phyloP scores from a whole-genome alignment of 2,888 invertebrate species.

The Lithophane semibrunnea region DNA sequence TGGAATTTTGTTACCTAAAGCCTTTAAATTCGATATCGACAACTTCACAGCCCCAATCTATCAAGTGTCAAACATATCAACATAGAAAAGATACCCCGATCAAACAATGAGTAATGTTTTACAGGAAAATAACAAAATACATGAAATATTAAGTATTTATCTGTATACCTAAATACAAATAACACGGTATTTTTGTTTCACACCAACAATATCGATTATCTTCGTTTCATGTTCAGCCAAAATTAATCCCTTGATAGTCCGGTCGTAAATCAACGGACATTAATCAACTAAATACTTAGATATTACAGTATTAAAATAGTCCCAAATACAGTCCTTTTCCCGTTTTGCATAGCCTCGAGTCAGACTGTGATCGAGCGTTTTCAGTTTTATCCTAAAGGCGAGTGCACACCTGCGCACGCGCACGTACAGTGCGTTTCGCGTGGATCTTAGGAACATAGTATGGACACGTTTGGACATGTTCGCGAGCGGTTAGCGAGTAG shows the following conservation, averaged over 20 bases:
- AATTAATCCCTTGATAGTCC: conserved; percentile 28
- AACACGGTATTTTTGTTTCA: conserved; percentile 14
- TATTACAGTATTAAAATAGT: not conserved
- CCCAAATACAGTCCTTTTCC: not conserved
- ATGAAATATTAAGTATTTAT: conserved; percentile 17
- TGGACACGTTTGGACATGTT: too few relatives aligned
- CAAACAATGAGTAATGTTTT: conserved; percentile 23
- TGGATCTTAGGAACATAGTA: too few relatives aligned
- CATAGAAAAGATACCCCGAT: conserved; percentile 32
- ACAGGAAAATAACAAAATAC: conserved; percentile 26
- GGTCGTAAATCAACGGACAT: conserved; percentile 18
- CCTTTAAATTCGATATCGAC: conserved; percentile 6
- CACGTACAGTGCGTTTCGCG: too few relatives aligned
- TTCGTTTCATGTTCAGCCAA: conserved; percentile 1
- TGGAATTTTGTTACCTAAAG: conserved; percentile 26
- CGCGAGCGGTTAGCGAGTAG: too few relatives aligned
- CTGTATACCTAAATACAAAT: conserved; percentile 3
- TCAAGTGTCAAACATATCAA: conserved; percentile 43
- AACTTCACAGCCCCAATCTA: conserved; percentile 17
- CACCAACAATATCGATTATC: conserved; percentile 17
- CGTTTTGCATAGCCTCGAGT: not conserved
- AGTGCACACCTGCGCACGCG: too few relatives aligned
- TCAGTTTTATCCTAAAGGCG: not conserved
- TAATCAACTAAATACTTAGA: conserved; percentile 9
- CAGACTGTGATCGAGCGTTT: not conserved